phyloP scores from a whole-genome alignment of 2,888 invertebrate genomes.

The Cephonodes hylas region DNA sequence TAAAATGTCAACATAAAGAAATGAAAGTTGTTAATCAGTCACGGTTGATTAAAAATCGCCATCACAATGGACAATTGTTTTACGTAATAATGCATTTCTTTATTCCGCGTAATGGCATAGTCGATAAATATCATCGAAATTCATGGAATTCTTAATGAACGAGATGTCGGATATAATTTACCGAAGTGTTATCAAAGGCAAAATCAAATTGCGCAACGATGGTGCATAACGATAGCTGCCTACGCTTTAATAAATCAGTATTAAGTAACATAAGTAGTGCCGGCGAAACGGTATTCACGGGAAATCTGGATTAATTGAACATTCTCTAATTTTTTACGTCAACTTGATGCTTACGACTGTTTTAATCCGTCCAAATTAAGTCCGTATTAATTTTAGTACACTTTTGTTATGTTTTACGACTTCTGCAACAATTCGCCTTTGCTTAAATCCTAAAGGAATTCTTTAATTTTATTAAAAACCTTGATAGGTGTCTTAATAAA shows the following conservation, averaged over 20 bases:
- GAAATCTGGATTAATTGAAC: background rate
- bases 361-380: background rate
- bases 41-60: constrained; percentile 11
- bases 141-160: constrained; percentile 44
- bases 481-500: too few species aligned
- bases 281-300: background rate
- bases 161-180: constrained; percentile 37
- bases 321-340: background rate
- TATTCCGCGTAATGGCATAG: constrained; percentile 24
- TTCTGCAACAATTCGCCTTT: too few species aligned
- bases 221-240: constrained; percentile 21
- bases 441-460: too few species aligned
- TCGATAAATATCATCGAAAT: constrained; percentile 35
- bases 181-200: constrained; percentile 33
- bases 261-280: background rate
- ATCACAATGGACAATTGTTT: constrained; percentile 21
- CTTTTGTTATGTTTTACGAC: too few species aligned
- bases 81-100: constrained; percentile 23
- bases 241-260: constrained; percentile 13
- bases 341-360: background rate
- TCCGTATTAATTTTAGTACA: too few species aligned
- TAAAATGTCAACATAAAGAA: background rate
- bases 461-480: too few species aligned
- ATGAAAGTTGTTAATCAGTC: constrained; percentile 11
- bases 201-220: constrained; percentile 37